These are phyloP conservation scores for Periplaneta americana DNA, from an alignment of 1,140 invertebrate genomes.

Conservation along the genomic window DNA sequence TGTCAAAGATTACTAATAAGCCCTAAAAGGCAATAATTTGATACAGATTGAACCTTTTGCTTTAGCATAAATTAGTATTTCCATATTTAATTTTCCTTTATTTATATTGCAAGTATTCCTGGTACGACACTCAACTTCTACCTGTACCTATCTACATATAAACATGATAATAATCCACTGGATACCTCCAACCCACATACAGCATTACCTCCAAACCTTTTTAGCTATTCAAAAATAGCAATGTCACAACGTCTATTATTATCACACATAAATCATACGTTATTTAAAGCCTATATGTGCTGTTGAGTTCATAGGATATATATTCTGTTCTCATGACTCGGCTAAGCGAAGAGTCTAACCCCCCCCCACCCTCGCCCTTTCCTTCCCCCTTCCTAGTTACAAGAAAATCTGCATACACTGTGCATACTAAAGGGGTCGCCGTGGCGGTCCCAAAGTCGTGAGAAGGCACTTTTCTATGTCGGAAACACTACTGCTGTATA, in stretches of 20 bases:
- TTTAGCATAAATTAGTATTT: too few relatives aligned
- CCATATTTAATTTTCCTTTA: too few relatives aligned
- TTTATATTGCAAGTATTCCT: too few relatives aligned
- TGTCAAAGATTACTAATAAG: too few relatives aligned
- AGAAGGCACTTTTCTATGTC: not conserved
- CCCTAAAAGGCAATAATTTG: too few relatives aligned
- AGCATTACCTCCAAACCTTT: not conserved
- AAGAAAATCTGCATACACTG: not conserved
- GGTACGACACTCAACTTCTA: too few relatives aligned
- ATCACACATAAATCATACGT: not conserved
- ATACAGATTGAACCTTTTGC: too few relatives aligned
- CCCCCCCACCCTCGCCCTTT: too few relatives aligned
- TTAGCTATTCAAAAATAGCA: not conserved
- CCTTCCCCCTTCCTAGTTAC: not conserved
- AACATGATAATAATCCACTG: not conserved
- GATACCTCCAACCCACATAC: not conserved
- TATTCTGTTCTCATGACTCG: not conserved
- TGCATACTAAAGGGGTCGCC: not conserved
- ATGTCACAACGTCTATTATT: not conserved
- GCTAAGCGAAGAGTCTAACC: not conserved
- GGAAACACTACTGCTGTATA: not conserved
- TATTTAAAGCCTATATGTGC: not conserved
- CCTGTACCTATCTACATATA: not conserved
- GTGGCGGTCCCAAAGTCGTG: not conserved
- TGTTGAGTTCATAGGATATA: not conserved